A percentile compares a stretch with the other conserved stretches of the same genome.
phyloP scores from a whole-genome alignment of 2,113 vertebrate species.

The Prunella himalayana region DNA sequence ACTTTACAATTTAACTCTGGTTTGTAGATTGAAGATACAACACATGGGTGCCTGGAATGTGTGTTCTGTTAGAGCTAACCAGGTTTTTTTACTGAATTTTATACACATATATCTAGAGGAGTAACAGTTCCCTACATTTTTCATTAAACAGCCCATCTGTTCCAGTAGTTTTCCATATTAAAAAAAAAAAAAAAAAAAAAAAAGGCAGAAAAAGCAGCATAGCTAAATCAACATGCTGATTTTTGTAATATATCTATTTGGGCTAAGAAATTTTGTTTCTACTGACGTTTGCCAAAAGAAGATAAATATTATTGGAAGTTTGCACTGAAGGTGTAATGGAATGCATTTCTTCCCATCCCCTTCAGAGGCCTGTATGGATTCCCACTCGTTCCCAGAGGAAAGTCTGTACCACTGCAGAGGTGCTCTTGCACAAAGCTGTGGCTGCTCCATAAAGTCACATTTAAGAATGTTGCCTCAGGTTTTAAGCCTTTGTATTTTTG shows the following conservation, averaged over 20 bases:
- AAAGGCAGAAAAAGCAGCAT: not conserved
- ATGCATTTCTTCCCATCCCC: not conserved
- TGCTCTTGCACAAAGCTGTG: not conserved
- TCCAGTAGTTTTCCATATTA: not conserved
- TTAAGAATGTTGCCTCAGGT: not conserved
- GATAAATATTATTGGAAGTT: not conserved
- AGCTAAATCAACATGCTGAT: not conserved
- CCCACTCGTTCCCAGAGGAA: not conserved
- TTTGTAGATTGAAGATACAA: not conserved
- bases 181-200: not conserved
- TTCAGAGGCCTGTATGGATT: not conserved
- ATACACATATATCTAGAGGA: not conserved
- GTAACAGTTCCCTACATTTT: not conserved
- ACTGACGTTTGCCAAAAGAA: not conserved
- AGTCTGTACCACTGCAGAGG: not conserved
- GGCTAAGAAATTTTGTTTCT: not conserved
- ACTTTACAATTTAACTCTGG: not conserved
- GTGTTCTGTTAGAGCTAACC: not conserved
- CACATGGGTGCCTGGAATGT: not conserved
- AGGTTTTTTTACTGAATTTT: not conserved
- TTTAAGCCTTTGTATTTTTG: not conserved
- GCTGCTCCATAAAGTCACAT: conserved; percentile 5
- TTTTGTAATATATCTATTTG: not conserved
- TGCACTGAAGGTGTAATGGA: not conserved
- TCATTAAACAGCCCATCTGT: not conserved